Base-by-base conservation (phyloP, 2,113 vertebrate species). In the Probosciger aterrimus region DNA sequence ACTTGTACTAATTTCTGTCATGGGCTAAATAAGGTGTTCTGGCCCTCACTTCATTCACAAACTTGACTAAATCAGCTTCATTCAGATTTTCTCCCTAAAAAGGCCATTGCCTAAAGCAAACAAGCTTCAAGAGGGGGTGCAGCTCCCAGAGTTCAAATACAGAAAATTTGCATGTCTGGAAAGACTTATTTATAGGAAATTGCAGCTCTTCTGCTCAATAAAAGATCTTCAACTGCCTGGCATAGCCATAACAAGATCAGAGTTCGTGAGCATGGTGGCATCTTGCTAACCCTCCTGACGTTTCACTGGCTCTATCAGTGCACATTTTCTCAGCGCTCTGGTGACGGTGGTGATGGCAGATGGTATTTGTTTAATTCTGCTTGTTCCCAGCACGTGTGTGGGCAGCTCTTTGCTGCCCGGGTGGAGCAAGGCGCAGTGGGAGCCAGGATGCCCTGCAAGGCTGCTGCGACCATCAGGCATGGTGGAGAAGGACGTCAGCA, bases 381-480 rank as follows among this genome's bases (percentile, higher is more conserved):
- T 76, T 16, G 52, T 73, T 90, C 67, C 90, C 53, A 52, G 67
- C 7, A 4, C 1, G 9, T 0, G 14, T 16, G 53, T 88, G 46
- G 88, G 93, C 2, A 6, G 73, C 35, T 92, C 14, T 52, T 19
- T 47, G 65, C 52, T 47, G 67, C 59, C 23, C 62, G 73, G 81
- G 87, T 81, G 73, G 73, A 78, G 44, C 0, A 9, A 91, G 73
- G 53, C 53, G 43, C 73, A 14, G 68, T 0, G 0, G 46, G 53
- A 91, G 5, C 65, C 2, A 13, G 55, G 79, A 47, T 18, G 65
- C 17, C 73, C 81, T 46, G 33, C 17, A 15, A 50, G 37, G 60
- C 37, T 88, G n/a, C 0, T 86, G n/a, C 0, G 1, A 11, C 28
- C 14, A 0, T 3, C 0, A 2, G 69, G 62, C 1, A 15, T 1